Conservation (phyloP, 2,113 vertebrate species). For the Prinia subflava region DNA sequence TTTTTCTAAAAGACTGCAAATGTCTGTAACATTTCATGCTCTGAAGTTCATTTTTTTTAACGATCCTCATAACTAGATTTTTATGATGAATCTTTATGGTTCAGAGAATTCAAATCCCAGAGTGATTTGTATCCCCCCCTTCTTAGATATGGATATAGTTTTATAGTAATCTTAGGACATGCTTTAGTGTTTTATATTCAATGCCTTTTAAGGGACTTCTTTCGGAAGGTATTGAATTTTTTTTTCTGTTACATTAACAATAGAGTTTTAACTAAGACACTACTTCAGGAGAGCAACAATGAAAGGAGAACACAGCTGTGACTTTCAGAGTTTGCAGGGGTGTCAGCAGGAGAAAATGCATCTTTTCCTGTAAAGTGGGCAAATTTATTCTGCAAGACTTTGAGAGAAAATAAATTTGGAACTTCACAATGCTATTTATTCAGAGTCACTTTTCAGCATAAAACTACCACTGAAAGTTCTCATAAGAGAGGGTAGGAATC, state of each 20-base stretch:
- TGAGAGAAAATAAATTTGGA: slow-evolving; percentile 38
- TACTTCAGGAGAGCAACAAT: not conserved
- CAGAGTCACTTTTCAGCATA: slow-evolving; percentile 2
- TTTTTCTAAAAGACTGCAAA: slow-evolving; percentile 25
- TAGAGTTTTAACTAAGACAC: not conserved
- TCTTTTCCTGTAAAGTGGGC: not conserved
- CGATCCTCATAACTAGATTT: slow-evolving; percentile 16
- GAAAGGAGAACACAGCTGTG: not conserved
- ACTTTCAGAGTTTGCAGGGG: slow-evolving; percentile 15
- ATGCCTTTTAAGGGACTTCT: not conserved
- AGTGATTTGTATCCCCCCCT: not conserved
- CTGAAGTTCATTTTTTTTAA: slow-evolving; percentile 35
- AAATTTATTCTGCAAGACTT: slow-evolving; percentile 48
- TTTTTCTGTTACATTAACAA: not conserved
- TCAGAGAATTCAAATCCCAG: slow-evolving; percentile 32
- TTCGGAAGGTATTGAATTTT: not conserved
- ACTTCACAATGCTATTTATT: slow-evolving; percentile 37
- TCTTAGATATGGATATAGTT: not conserved
- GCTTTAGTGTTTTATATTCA: not conserved
- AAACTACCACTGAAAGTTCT: slow-evolving; percentile 15
- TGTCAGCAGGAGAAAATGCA: not conserved
- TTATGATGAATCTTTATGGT: slow-evolving; percentile 45
- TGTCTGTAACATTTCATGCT: slow-evolving; percentile 27
- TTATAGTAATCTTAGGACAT: not conserved
- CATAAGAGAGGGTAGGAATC: not conserved